Conservation (phyloP, 2,113 vertebrate species). For the Hippocampus comes region DNA sequence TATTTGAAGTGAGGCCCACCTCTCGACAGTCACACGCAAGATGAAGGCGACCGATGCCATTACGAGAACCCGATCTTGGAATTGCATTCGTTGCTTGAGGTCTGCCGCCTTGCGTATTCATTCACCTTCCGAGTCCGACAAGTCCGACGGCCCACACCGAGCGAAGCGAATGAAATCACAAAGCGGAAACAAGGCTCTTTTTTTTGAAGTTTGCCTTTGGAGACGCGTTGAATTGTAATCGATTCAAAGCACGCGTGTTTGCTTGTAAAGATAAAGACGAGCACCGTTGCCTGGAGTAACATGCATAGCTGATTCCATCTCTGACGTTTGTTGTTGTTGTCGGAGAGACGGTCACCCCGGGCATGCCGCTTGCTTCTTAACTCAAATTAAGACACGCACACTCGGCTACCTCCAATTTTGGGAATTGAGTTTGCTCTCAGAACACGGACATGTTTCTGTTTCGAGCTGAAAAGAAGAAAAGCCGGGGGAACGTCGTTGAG, state of each 20-base stretch:
- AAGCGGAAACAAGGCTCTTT: slow-evolving; percentile 30
- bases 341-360: slow-evolving; percentile 15
- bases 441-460: no score
- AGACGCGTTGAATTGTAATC: slow-evolving; percentile 32
- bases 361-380: slow-evolving; percentile 23
- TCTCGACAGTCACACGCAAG: slow-evolving; percentile 28
- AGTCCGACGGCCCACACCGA: slow-evolving; percentile 43
- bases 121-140: slow-evolving; percentile 44
- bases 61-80: slow-evolving; percentile 49
- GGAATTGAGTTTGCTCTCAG: no score
- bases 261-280: slow-evolving; percentile 10
- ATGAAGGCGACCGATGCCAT: slow-evolving; percentile 50
- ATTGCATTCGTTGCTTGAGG: slow-evolving; percentile 57
- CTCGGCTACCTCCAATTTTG: not conserved
- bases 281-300: not conserved
- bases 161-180: slow-evolving; percentile 37
- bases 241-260: slow-evolving; percentile 27
- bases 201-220: slow-evolving; percentile 41
- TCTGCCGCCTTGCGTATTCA: slow-evolving; percentile 24
- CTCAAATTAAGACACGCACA: slow-evolving; percentile 13
- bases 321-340: slow-evolving; percentile 10
- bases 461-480: not conserved
- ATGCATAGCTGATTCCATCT: slow-evolving; percentile 17
- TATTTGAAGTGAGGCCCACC: slow-evolving; percentile 48
- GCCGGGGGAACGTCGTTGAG: slow-evolving; percentile 15